phyloP scores from a whole-genome alignment of 2,113 vertebrate species.

The Syngnathus typhle region DNA sequence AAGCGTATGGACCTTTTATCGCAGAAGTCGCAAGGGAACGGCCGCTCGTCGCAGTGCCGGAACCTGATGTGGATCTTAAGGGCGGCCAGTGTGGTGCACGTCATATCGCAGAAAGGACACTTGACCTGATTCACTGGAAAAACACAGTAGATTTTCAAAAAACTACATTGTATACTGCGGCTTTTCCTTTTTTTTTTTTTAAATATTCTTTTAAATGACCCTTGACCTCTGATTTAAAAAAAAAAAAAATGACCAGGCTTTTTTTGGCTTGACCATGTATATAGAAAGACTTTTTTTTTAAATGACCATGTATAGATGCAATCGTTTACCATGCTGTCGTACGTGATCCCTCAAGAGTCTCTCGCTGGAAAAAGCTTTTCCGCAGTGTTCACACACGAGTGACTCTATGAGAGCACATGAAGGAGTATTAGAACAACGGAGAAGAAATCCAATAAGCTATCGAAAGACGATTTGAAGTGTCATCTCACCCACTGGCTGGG shows the following conservation, averaged over 20 bases:
- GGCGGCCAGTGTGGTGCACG: slow-evolving; percentile 65
- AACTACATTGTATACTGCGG: too few relatives aligned
- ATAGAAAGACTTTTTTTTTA: too few relatives aligned
- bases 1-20: slow-evolving; percentile 54
- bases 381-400: slow-evolving; percentile 69
- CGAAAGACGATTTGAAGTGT: neutral
- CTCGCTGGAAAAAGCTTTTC: slow-evolving; percentile 72
- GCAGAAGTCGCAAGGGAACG: slow-evolving; percentile 72
- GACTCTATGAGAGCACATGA: slow-evolving; percentile 53
- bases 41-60: slow-evolving; percentile 65
- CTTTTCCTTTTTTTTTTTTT: too few relatives aligned
- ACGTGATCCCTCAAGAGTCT: slow-evolving; percentile 67
- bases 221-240: too few relatives aligned
- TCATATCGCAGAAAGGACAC: slow-evolving; percentile 63
- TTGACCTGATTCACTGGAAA: slow-evolving; percentile 62
- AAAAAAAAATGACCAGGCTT: too few relatives aligned
- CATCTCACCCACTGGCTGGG: slow-evolving; percentile 66
- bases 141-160: neutral
- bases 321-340: slow-evolving; percentile 57
- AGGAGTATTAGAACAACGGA: neutral
- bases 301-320: too few relatives aligned
- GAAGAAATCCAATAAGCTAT: neutral
- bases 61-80: slow-evolving; percentile 73
- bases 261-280: too few relatives aligned
- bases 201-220: too few relatives aligned